Evolutionary conservation across 2,888 invertebrate genomes (phyloP).

Genomic region (Seira musarum): DNA sequence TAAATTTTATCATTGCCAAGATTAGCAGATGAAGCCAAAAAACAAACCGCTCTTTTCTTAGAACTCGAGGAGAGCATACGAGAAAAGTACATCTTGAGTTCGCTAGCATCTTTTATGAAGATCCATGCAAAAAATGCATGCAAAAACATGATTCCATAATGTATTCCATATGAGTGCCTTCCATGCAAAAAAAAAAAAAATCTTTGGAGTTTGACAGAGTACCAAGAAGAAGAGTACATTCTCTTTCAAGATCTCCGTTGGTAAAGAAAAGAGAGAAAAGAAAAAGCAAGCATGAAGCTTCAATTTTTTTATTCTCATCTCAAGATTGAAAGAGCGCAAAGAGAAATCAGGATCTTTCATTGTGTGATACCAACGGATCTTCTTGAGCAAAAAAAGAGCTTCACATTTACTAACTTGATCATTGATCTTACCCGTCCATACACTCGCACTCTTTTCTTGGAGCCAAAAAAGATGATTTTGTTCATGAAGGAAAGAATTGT

Average conservation of each 20-base stretch:
- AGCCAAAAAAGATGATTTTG: neutral
- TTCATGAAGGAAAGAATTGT: neutral
- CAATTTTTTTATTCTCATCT: no score
- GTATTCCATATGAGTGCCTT: slow-evolving; percentile 14
- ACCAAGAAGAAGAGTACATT: neutral
- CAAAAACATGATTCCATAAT: neutral
- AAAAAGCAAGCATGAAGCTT: neutral
- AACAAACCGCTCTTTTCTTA: slow-evolving; percentile 53
- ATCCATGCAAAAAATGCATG: neutral
- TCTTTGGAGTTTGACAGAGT: no score
- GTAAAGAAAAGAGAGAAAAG: slow-evolving; percentile 10
- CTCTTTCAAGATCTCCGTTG: neutral
- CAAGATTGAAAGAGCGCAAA: slow-evolving; percentile 24
- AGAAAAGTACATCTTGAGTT: neutral
- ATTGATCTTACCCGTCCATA: no score
- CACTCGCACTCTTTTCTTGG: no score
- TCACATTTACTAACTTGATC: no score
- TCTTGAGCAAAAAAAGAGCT: no score
- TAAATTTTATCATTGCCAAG: slow-evolving; percentile 48
- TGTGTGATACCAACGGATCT: neutral
- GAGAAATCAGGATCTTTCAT: slow-evolving; percentile 38
- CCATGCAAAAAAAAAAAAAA: slow-evolving; percentile 20
- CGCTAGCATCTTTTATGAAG: neutral
- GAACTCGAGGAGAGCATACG: slow-evolving; percentile 7
- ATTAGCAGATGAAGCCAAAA: slow-evolving; percentile 39